Conservation (phyloP, 2,113 vertebrate species). For the Pseudorhombus dupliciocellatus region DNA sequence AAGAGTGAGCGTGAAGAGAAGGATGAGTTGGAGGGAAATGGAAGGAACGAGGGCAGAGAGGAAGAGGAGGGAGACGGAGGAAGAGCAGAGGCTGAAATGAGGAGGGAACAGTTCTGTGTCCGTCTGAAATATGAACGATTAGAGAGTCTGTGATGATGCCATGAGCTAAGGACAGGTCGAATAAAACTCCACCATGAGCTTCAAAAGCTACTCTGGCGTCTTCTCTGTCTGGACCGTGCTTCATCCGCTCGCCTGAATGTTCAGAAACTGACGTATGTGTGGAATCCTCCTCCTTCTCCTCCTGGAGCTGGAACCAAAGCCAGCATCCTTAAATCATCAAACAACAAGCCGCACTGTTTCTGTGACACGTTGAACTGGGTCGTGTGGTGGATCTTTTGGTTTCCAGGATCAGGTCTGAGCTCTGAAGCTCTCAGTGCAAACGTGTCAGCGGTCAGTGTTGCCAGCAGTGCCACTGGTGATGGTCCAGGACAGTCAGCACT, state of each 20-base stretch:
- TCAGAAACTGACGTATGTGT: not conserved
- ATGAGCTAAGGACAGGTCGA: not conserved
- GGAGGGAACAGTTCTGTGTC: not conserved
- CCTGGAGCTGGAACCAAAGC: too few species aligned
- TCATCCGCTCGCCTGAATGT: not conserved
- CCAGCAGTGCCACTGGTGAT: too few species aligned
- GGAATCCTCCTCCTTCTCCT: not conserved
- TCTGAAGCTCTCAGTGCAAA: too few species aligned
- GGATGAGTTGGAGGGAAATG: constrained; percentile 3
- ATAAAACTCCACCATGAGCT: constrained; percentile 1
- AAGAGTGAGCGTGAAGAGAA: constrained; percentile 44
- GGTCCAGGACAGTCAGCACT: too few species aligned
- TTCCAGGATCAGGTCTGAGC: too few species aligned
- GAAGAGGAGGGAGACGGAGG: not conserved
- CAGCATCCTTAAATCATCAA: not conserved
- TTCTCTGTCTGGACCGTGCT: not conserved
- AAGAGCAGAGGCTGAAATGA: not conserved
- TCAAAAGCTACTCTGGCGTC: constrained; percentile 2
- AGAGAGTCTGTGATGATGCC: not conserved
- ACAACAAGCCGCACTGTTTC: not conserved
- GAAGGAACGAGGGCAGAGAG: not conserved
- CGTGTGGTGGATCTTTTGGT: too few species aligned
- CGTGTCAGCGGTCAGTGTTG: too few species aligned
- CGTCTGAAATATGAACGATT: constrained; percentile 5
- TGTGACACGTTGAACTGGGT: too few species aligned